Conservation (phyloP, 2,113 vertebrate genomes). For the Apteryx owenii region DNA sequence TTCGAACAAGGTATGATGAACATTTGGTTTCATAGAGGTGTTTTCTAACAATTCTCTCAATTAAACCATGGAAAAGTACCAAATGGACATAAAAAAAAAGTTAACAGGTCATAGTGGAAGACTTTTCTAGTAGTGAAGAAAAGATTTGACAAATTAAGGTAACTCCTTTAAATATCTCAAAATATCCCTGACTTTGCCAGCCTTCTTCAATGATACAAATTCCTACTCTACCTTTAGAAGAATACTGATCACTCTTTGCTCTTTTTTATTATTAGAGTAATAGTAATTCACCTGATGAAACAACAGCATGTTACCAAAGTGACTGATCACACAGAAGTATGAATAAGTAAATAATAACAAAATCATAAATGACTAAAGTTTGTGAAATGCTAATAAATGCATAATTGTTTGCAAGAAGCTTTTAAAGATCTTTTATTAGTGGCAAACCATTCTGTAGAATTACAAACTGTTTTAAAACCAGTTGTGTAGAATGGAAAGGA, state of each 20-base stretch:
- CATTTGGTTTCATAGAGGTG: neutral
- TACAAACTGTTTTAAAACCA: neutral
- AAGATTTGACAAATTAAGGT: neutral
- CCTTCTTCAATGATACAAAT: neutral
- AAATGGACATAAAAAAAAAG: neutral
- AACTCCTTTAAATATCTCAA: neutral
- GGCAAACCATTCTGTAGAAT: neutral
- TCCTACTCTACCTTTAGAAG: neutral
- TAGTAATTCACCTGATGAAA: neutral
- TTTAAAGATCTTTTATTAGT: neutral
- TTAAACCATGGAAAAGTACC: neutral
- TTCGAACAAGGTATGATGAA: neutral
- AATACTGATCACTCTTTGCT: neutral
- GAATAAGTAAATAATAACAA: neutral
- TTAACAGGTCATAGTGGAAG: neutral
- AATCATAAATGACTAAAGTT: neutral
- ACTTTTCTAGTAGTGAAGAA: neutral
- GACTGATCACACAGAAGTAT: neutral
- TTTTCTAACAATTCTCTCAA: neutral
- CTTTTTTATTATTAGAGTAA: neutral
- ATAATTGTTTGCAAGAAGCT: neutral
- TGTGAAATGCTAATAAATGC: neutral
- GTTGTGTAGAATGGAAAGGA: neutral
- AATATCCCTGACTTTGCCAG: neutral
- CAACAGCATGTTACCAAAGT: neutral